phyloP scores from a whole-genome alignment of 2,888 invertebrate genomes.

The Dolichomitus sp. region DNA sequence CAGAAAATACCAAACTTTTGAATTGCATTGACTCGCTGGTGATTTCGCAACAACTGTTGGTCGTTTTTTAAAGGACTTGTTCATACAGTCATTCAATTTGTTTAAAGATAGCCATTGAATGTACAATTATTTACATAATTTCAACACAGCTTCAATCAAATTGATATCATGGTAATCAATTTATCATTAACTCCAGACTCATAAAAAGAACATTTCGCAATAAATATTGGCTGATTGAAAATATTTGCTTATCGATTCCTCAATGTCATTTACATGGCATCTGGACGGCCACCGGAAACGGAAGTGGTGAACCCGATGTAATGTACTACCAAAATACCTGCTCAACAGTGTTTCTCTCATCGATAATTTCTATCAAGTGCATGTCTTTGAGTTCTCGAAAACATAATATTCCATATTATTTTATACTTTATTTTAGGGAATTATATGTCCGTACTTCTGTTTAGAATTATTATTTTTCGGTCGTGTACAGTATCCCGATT shows the following conservation, averaged over 20 bases:
- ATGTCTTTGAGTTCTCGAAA: not conserved
- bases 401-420: constrained; percentile 1
- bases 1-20: constrained; percentile 12
- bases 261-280: constrained; percentile 3
- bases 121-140: not conserved
- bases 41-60: not conserved
- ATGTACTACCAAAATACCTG: not conserved
- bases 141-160: not conserved
- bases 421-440: not conserved
- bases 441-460: not conserved
- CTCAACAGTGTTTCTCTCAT: not conserved
- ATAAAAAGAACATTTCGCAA: not conserved
- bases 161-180: not conserved
- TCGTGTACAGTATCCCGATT: not conserved
- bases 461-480: constrained; percentile 13
- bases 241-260: not conserved
- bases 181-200: not conserved
- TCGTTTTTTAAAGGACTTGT: not conserved
- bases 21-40: not conserved
- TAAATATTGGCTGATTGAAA: not conserved
- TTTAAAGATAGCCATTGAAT: not conserved
- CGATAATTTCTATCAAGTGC: constrained; percentile 9
- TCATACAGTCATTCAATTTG: not conserved
- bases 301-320: constrained; percentile 15
- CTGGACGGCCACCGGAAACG: not conserved